Evolutionary conservation across 2,888 invertebrate species (phyloP), one percentile per base, ranked within the genome.

Genomic region (Dryobota labecula): DNA sequence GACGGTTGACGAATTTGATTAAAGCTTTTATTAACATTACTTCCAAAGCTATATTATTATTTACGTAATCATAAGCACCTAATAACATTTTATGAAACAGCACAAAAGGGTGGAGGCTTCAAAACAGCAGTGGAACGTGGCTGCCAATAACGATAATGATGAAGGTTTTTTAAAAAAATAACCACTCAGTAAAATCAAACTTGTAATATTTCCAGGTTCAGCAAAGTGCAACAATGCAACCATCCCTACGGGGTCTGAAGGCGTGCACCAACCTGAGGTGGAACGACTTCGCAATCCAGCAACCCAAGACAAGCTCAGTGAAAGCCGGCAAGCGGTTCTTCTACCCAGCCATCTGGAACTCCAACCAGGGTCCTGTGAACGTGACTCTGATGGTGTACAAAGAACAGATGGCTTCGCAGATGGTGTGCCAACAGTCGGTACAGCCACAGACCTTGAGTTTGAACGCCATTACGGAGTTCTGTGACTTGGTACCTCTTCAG

Each of bases 391-490:
- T 97, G 89, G 94, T 97, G 61, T 96, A 97, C 64, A 96, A 97
- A 72, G 97, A 97, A 83, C 97, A 97, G 82, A 95, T 97, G 92
- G 96, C 96, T 0, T 97, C 96, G 24, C 97, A 97, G 79, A 91
- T 97, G 80, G 96, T 97, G 11, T 97, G 97, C 89, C 98, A 97
- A 86, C 95, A 96, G 73, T 96, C 96, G 13, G 96, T 96, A 9
- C 97, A 97, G 51, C 95, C 97, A 43, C 97, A 97, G 78, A 97
- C 97, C 51, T 96, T 97, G 88, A 97, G 97, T 85, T 93, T 98
- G 77, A 96, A 97, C 83, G 97, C 98, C 11, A 97, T 98, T 45
- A 98, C 98, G 11, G 98, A 98, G 94, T 98, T 98, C 92, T 97
- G 97, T 88, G 98, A 98, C 89, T 92, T 97, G 84, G 97, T 98